These are phyloP conservation scores for Bambusicola thoracicus DNA, from an alignment of 2,113 vertebrate species.

Conservation along the genomic window DNA sequence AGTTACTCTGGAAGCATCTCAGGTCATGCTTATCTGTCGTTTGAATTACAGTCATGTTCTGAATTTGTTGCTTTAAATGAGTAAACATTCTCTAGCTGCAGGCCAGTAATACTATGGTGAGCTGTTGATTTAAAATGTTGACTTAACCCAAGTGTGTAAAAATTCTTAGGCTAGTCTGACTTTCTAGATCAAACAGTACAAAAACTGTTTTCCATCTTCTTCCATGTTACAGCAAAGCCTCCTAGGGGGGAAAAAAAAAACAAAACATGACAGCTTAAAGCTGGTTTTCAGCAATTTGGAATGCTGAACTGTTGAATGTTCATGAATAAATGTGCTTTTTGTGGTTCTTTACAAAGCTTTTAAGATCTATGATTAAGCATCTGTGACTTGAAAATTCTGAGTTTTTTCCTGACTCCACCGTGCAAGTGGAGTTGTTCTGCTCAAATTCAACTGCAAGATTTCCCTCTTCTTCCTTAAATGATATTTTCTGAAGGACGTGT, in stretches of 20 bases:
- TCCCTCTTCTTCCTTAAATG: background rate
- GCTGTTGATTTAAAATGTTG: constrained; percentile 41
- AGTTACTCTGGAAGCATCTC: constrained; percentile 12
- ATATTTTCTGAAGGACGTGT: rapidly evolving
- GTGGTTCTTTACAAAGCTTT: background rate
- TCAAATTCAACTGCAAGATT: background rate
- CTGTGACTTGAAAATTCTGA: background rate
- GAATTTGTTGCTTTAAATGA: constrained; percentile 58
- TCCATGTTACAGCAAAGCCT: background rate
- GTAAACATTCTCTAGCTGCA: constrained; percentile 23
- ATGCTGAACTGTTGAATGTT: background rate
- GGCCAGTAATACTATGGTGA: constrained; percentile 27
- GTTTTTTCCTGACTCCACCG: background rate
- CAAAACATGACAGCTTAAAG: background rate
- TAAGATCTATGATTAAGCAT: background rate
- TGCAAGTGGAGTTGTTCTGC: background rate
- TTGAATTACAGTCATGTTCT: constrained; percentile 25
- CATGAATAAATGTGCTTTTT: background rate
- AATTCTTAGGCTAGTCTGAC: constrained; percentile 13
- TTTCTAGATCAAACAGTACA: background rate
- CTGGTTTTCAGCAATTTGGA: background rate
- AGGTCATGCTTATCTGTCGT: constrained; percentile 19
- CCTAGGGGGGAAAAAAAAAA: too few relatives aligned
- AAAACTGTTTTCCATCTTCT: constrained; percentile 28
- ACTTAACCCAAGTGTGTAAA: constrained; percentile 10